Base-by-base conservation (phyloP, 1,140 invertebrate genomes). In the Chionoecetes opilio region DNA sequence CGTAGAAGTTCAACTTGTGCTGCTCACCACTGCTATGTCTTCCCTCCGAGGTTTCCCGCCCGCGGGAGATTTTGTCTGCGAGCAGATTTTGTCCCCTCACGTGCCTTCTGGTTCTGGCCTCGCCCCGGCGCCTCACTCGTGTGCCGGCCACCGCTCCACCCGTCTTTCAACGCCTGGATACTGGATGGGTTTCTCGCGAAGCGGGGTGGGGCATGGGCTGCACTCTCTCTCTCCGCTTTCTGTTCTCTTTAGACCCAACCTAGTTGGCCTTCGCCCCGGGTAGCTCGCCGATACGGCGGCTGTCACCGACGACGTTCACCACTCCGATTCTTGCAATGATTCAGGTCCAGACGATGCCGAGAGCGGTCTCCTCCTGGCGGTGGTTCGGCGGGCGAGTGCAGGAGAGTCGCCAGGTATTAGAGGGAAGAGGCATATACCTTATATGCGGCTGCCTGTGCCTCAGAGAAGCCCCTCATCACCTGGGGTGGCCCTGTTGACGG, bases 391-490 rank as follows among this genome's bases (percentile, higher is more conserved):
- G 63, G n/a, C 21, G 63, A n/a, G 21, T n/a, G 63, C 21, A 53
- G 38, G 46, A 21, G 32, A 75, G 34, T n/a, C n/a, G 41, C 3
- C 21, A n/a, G 26, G 8, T 26, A 11, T n/a, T 26, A n/a, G 29
- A 31, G 17, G 92, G 82, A 53, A 31, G 35, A n/a, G 31, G 38
- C 17, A 26, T n/a, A n/a, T n/a, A 86, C 35, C n/a, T 26, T n/a
- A 32, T 32, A 46, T 32, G 29, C 38, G 41, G 32, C 32, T 86
- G 37, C 93, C 26, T 31, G 86, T 32, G 46, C 82, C 31, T 53
- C 84, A 86, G 82, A 41, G 46, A 84, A 46, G n/a, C n/a, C n/a
- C 94, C 94, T 75, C 94, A 92, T n/a, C n/a, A n/a, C n/a, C n/a
- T n/a, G n/a, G n/a, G n/a, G n/a, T n/a, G n/a, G n/a, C n/a, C 84